These are phyloP conservation scores for Palythoa caribaeorum DNA, from an alignment of 92 coral and sea anemone species.

Conservation along the genomic window DNA sequence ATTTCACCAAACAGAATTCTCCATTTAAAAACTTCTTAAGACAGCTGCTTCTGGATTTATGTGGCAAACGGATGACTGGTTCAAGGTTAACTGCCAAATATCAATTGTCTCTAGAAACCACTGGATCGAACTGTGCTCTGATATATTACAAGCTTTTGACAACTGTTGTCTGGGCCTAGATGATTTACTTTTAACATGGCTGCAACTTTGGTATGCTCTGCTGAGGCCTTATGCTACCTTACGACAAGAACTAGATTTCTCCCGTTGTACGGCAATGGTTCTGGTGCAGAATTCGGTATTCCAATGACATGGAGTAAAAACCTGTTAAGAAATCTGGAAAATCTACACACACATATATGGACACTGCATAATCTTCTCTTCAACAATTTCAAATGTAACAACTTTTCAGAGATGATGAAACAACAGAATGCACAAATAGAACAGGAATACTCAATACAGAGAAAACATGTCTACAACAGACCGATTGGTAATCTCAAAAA, in stretches of 20 bases:
- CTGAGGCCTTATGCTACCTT: not conserved
- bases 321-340: not conserved
- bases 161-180: not conserved
- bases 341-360: not conserved
- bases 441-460: no score
- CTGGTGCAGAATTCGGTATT: not conserved
- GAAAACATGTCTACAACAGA: no score
- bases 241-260: not conserved
- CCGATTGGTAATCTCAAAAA: no score
- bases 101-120: not conserved
- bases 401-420: not conserved
- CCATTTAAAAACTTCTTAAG: not conserved
- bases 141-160: not conserved
- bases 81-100: not conserved
- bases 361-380: not conserved
- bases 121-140: not conserved
- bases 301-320: not conserved
- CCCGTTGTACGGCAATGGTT: no score
- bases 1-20: not conserved
- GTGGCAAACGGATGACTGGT: not conserved
- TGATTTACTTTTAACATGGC: not conserved
- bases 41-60: not conserved
- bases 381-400: not conserved
- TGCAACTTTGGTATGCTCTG: not conserved
- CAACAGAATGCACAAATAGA: not conserved